Base-by-base conservation (phyloP, 2,888 invertebrate species). In the Plagodis pulveraria region DNA sequence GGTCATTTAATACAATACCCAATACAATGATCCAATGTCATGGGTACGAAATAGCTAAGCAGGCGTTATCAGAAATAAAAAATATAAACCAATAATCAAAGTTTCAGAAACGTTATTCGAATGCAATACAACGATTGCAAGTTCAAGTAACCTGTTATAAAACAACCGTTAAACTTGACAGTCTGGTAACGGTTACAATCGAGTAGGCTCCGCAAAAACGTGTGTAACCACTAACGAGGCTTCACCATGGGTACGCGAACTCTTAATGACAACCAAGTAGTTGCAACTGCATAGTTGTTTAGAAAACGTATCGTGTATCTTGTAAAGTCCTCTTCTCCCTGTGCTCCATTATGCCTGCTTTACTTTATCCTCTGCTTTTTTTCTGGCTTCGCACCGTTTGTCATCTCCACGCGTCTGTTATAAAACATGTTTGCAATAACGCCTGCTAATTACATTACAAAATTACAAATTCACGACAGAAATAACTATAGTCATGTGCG, bases 101-200 rank as follows among this genome's bases (percentile, higher is more conserved):
- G 38, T 48, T 58, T 53, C 33, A 58, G 40, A 52, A 52, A 33
- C 54, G 40, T 12, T 10, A 44, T 34, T 8, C 34, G 6, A 38
- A 33, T 44, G 50, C 45, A 42, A 58, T 35, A 38, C 34, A 35
- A 40, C 10, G 11, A 48, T 62, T 34, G 47, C 56, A 58, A 58
- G 67, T 67, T 67, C 58, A 63, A 58, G 61, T 61, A 47, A 42
- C 47, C 43, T 32, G 50, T 42, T 43, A 51, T 54, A 57, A 63
- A 60, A 55, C 32, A 50, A 52, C 48, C 50, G 53, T 60, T 65
- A 62, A 63, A 60, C 62, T 56, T 56, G 58, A 52, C 62, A 35
- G 50, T 50, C 63, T 47, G 45, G 48, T 56, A 47, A 54, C 56
- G 52, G 63, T 58, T 56, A 58, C 63, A 42, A 58, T 56, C 56